Evolutionary conservation across 2,888 invertebrate species (phyloP).

Genomic region (Apoda limacodes): DNA sequence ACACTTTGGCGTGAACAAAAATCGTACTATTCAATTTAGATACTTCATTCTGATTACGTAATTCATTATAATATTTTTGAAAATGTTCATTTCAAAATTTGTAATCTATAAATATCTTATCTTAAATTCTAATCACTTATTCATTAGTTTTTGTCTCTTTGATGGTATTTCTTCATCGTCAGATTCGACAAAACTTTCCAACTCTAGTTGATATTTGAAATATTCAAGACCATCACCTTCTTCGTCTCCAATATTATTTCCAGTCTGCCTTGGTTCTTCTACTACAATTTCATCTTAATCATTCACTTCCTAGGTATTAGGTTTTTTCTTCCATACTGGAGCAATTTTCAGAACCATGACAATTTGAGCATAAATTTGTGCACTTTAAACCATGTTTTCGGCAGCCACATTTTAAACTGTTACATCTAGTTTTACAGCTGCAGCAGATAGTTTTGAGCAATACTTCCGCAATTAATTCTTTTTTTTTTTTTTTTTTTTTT

Average conservation of each 20-base stretch:
- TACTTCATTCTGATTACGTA: slow-evolving; percentile 2
- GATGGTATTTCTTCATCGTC: slow-evolving; percentile 21
- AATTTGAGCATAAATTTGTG: slow-evolving; percentile 14
- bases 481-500: too few relatives aligned
- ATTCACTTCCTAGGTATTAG: slow-evolving; percentile 17
- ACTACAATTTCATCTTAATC: slow-evolving; percentile 16
- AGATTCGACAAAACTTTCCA: slow-evolving; percentile 19
- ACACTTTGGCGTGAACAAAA: slow-evolving; percentile 4
- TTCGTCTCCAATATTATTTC: slow-evolving; percentile 19
- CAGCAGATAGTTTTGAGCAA: slow-evolving; percentile 22
- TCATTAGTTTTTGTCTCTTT: slow-evolving; percentile 21
- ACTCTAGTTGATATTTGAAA: slow-evolving; percentile 21
- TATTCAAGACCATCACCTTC: slow-evolving; percentile 17
- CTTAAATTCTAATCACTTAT: slow-evolving; percentile 21
- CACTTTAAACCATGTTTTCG: too few relatives aligned
- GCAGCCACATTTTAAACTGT: slow-evolving; percentile 21
- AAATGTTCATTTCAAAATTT: slow-evolving; percentile 11
- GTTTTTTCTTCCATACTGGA: slow-evolving; percentile 14
- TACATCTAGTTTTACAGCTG: slow-evolving; percentile 21
- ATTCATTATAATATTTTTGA: slow-evolving; percentile 12
- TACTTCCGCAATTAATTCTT: slow-evolving; percentile 20
- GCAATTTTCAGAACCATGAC: slow-evolving; percentile 19
- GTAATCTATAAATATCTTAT: slow-evolving; percentile 18
- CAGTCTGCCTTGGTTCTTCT: slow-evolving; percentile 17
- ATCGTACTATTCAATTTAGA: slow-evolving; percentile 7